Conservation (phyloP, 2,797 vertebrate genomes). For the Diglossa cyanea region DNA sequence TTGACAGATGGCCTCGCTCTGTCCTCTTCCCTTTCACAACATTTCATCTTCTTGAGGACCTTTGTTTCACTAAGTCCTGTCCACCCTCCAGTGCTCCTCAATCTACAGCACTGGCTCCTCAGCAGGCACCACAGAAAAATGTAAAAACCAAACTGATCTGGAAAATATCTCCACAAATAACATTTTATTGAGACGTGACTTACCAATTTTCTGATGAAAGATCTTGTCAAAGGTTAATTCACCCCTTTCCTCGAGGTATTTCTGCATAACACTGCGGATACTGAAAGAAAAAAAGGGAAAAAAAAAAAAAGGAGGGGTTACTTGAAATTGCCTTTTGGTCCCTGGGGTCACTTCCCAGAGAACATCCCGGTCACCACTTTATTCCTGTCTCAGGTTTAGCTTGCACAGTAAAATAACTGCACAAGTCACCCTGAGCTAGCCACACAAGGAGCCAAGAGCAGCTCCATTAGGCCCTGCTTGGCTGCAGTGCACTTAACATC, state of each 20-base stretch:
- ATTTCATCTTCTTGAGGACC: neutral
- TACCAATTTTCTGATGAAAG: slow-evolving; percentile 97
- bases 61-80: neutral
- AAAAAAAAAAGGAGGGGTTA: neutral
- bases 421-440: neutral
- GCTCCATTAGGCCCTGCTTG: neutral
- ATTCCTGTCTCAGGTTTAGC: neutral
- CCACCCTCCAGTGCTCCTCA: neutral
- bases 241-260: slow-evolving; percentile 93
- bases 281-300: slow-evolving; percentile 72
- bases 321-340: neutral
- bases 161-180: neutral
- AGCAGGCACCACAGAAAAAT: neutral
- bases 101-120: neutral
- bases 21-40: neutral
- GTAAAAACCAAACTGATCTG: neutral
- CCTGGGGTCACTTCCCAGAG: neutral
- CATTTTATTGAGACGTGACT: slow-evolving; percentile 1
- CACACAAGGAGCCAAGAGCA: neutral
- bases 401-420: neutral
- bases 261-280: slow-evolving; percentile 99
- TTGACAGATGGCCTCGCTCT: slow-evolving; percentile 3
- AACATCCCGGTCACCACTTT: neutral
- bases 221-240: slow-evolving; percentile 98
- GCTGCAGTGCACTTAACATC: slow-evolving; percentile 8